phyloP scores from a whole-genome alignment of 1,140 invertebrate genomes.

The Ips typographus region DNA sequence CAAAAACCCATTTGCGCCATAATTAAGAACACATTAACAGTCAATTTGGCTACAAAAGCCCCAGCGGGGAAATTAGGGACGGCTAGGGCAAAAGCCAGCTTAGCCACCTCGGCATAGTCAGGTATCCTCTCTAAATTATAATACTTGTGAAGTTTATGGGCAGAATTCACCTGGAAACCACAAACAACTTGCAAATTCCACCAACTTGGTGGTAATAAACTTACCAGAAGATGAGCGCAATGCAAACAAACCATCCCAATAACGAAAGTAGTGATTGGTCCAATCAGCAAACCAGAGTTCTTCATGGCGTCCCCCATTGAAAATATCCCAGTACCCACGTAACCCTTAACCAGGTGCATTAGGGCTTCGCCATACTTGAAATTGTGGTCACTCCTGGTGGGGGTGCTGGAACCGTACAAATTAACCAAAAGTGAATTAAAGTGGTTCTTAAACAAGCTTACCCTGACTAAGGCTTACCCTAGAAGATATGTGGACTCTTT shows the following conservation, averaged over 20 bases:
- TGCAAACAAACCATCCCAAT: slow-evolving; percentile 72
- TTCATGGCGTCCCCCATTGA: slow-evolving; percentile 77
- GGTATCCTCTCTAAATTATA: slow-evolving; percentile 55
- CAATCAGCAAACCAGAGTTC: slow-evolving; percentile 69
- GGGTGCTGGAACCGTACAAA: not conserved
- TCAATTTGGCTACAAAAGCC: slow-evolving; percentile 60
- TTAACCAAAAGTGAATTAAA: not conserved
- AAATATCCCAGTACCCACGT: slow-evolving; percentile 74
- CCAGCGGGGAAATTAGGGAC: slow-evolving; percentile 61
- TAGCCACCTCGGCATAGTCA: slow-evolving; percentile 76
- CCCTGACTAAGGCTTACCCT: not conserved
- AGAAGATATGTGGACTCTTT: slow-evolving; percentile 2
- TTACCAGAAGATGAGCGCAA: slow-evolving; percentile 71
- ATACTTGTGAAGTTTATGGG: slow-evolving; percentile 63
- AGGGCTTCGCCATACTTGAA: slow-evolving; percentile 70
- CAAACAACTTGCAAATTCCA: slow-evolving; percentile 56
- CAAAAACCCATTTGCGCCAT: slow-evolving; percentile 92
- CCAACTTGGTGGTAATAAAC: slow-evolving; percentile 37
- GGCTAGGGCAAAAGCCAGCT: slow-evolving; percentile 72
- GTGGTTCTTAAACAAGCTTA: not conserved
- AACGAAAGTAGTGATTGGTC: slow-evolving; percentile 63
- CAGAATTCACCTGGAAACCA: slow-evolving; percentile 62
- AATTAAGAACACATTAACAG: slow-evolving; percentile 79
- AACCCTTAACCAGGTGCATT: slow-evolving; percentile 73
- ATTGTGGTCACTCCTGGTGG: slow-evolving; percentile 15